A percentile compares a stretch with the other conserved stretches of the same genome.
Evolutionary conservation across 2,113 vertebrate genomes (phyloP).

Genomic region (Mobula birostris): DNA sequence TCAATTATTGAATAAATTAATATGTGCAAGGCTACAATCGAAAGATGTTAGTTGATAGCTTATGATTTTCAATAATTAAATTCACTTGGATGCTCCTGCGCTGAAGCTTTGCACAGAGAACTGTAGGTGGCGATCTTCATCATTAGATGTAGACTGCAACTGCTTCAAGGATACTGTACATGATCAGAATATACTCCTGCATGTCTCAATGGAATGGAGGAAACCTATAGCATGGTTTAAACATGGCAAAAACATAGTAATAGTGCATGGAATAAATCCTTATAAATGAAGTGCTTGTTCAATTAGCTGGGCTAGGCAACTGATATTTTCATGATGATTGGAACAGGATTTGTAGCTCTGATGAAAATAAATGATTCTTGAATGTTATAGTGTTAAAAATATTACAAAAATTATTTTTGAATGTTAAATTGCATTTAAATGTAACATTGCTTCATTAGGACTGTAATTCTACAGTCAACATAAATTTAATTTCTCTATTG

Average conservation of each 20-base stretch:
- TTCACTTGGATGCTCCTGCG: neutral
- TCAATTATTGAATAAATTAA: neutral
- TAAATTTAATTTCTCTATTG: neutral
- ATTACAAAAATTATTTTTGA: no score
- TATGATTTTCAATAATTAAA: neutral
- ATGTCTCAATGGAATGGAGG: neutral
- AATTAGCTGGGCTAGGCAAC: neutral
- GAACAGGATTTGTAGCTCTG: neutral
- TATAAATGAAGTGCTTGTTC: neutral
- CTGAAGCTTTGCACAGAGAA: neutral
- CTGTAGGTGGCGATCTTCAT: constrained; percentile 20
- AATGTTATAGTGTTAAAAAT: neutral
- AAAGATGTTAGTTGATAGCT: neutral
- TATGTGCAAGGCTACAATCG: neutral
- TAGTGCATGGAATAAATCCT: neutral
- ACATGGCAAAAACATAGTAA: neutral
- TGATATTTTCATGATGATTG: neutral
- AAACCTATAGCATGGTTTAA: neutral
- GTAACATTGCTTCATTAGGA: neutral
- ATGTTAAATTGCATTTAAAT: neutral
- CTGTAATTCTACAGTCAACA: neutral
- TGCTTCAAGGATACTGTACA: neutral
- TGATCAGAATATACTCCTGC: neutral
- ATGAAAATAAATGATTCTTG: neutral
- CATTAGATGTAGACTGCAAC: neutral